Evolutionary conservation across 2,113 vertebrate species (phyloP).

Genomic region (Lontra canadensis): DNA sequence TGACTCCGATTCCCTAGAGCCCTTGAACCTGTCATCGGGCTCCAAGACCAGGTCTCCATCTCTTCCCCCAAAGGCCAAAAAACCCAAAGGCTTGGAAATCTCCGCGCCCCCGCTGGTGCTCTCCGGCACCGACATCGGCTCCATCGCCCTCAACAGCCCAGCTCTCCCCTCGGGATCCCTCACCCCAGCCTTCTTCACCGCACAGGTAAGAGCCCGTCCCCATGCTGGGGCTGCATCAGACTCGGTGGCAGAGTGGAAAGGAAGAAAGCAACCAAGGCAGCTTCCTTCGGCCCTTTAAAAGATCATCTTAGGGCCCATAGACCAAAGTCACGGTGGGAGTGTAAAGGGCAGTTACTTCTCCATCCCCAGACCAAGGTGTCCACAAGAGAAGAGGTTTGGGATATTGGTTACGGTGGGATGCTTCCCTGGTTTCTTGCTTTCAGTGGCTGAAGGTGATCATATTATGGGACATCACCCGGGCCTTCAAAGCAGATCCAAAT

Average conservation of each 20-base stretch:
- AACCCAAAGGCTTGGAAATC: conserved; percentile 97
- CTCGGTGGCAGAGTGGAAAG: too few species aligned
- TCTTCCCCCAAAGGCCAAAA: conserved; percentile 95
- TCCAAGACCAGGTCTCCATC: conserved; percentile 91
- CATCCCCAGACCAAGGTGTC: too few species aligned
- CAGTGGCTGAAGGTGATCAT: not conserved
- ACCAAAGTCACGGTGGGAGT: not conserved
- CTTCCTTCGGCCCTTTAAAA: not conserved
- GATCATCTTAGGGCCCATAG: rapidly evolving
- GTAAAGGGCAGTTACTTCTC: not conserved
- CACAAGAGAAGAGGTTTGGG: not conserved
- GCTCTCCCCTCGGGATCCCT: conserved; percentile 95
- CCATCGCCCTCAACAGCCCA: conserved; percentile 96
- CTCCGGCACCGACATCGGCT: conserved; percentile 92
- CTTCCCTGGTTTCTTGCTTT: not conserved
- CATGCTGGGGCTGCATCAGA: rapidly evolving
- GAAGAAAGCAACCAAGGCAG: too few species aligned
- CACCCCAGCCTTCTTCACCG: conserved; percentile 96
- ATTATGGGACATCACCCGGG: not conserved
- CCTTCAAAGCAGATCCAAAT: not conserved
- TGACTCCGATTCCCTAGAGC: conserved; percentile 91
- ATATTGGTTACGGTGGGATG: not conserved
- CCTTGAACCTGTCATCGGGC: conserved; percentile 95
- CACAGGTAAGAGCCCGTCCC: conserved; percentile 88
- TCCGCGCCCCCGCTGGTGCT: conserved; percentile 91